Evolutionary conservation across 2,797 vertebrate genomes (phyloP).

Genomic region (Onychomys leucogaster): DNA sequence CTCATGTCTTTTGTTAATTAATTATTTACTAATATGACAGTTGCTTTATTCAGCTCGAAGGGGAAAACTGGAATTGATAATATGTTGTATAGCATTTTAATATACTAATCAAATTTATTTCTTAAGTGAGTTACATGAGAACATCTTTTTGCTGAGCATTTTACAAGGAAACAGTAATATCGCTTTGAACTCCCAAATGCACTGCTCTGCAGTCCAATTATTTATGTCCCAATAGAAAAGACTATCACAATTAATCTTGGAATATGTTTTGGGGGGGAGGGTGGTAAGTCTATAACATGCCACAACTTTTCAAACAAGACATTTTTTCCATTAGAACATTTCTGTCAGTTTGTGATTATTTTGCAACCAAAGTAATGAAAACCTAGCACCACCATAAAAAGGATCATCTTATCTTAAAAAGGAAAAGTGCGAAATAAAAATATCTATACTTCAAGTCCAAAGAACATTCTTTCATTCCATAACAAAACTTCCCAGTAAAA

Average conservation of each 20-base stretch:
- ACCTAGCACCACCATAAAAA: neutral
- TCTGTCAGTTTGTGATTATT: conserved; percentile 9
- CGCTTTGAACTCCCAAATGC: conserved; percentile 22
- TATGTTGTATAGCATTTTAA: conserved; percentile 54
- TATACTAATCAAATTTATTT: conserved; percentile 57
- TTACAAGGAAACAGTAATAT: neutral
- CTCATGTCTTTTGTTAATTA: conserved; percentile 60
- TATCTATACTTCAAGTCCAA: conserved; percentile 23
- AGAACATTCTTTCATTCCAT: neutral
- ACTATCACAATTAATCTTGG: conserved; percentile 8
- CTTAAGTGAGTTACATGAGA: conserved; percentile 50
- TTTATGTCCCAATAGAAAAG: conserved; percentile 48
- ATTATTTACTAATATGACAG: conserved; percentile 56
- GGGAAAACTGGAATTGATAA: neutral
- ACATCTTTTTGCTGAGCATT: conserved; percentile 28
- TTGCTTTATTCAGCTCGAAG: conserved; percentile 56
- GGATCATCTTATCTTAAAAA: conserved; percentile 32
- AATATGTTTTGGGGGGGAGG: neutral
- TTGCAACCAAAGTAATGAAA: conserved; percentile 48
- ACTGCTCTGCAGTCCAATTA: neutral
- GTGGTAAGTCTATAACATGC: neutral
- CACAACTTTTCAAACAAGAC: conserved; percentile 30
- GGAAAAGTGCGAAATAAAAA: conserved; percentile 4
- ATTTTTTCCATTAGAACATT: conserved; percentile 49
- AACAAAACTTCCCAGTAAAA: conserved; percentile 4